Base-by-base conservation (phyloP, 2,888 invertebrate genomes). In the Chloromyia formosa region DNA sequence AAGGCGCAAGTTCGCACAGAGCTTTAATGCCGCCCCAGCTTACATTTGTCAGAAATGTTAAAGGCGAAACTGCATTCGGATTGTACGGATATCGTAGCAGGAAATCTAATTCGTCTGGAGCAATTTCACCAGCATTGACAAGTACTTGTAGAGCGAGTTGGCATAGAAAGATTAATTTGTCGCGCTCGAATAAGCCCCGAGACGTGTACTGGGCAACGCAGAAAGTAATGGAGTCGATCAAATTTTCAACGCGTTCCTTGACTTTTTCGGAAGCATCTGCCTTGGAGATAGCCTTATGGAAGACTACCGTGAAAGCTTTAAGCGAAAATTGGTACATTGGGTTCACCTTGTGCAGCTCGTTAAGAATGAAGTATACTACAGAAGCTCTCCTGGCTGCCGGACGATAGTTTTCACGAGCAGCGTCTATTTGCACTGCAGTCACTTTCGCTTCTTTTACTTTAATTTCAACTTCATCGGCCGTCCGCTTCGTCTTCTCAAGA, bases 321-420 rank as follows among this genome's bases (percentile, higher is more conserved):
- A 97, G 86, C 0, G 97, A 97, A 86, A 97, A 97, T 84, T 97
- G 96, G 85, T 98, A 98, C 83, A 98, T 94, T 60, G 94, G 94
- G 85, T 97, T 96, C 80, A 97, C 96, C 85, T 94, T 94, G 86
- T 92, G 90, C 68, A 98, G 85, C 81, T 97, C 97, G 82, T 95
- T 97, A 76, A 98, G 87, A 77, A 97, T 94, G 83, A 98, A 98
- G 84, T 97, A 97, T 0, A 97, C 87, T 0, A 97, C 88, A 0
- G 97, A 96, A 0, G 96, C 96, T 76, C 97, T 86, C 0, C 91
- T 88, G 0, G 97, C 96, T 0, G 95, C 96, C 5, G 92, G 91
- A 77, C 91, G 88, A 84, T 97, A 97, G 82, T 90, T 90, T 83
- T 97, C 96, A 79, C 97, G 88, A 2, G 97, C 96, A 78, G 93